Evolutionary conservation across 2,888 invertebrate genomes (phyloP), one percentile per base, ranked within the genome.

Genomic region (Germaria angustata): DNA sequence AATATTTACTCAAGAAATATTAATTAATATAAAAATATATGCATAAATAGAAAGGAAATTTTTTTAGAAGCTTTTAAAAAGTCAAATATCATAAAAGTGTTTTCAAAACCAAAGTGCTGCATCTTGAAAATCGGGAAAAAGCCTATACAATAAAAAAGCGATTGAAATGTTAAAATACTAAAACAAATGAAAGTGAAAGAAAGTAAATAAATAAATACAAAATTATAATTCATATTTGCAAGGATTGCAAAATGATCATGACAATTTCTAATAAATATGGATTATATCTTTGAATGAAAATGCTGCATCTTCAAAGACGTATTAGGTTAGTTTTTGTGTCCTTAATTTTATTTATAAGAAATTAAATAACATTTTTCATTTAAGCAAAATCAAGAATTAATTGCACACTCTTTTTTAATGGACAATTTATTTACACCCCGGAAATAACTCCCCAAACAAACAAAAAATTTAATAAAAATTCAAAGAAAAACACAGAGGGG

Each of bases 61-160:
- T 1, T 0, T 24, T 51, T 13, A 49, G 22, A 49, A 49, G 49
- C 51, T 49, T 22, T 8, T 2, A 20, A 34, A 57, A 39, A 15
- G 0, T 55, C 9, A 46, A 46, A 22, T 28, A 3, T 13, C 1
- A n/a, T 20, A 15, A 28, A 36, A 34, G 8, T 6, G 9, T 28
- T 28, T 5, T 5, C 3, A n/a, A 20, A 63, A 61, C 15, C 36
- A 61, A 76, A 76, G 53, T 76, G 84, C 84, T 85, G 85, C 84
- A 84, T 84, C 84, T 85, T 85, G 80, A 81, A 76, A 84, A 84
- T 82, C 85, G 82, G 59, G 49, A 51, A 41, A 59, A 65, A 49
- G 15, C 57, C 41, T 63, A 32, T 51, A 79, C 65, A n/a, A 15
- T 69, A 46, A 53, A 39, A 36, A 59, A 73, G 24, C 55, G 36